Conservation (phyloP, 1,140 invertebrate genomes). For the Rhagoletis zephyria region DNA sequence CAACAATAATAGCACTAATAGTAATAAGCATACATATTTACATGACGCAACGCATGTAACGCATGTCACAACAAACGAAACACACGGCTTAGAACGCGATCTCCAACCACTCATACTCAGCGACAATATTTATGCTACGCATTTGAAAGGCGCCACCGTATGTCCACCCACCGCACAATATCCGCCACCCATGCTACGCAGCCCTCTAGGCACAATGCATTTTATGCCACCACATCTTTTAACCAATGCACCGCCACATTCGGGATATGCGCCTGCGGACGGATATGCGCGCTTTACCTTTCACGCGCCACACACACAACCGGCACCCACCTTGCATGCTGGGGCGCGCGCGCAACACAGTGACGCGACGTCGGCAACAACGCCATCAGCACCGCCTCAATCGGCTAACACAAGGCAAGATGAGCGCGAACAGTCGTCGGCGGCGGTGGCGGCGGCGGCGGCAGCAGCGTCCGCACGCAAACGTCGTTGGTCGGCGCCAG, state of each 20-base stretch:
- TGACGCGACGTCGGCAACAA: not conserved
- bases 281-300: not conserved
- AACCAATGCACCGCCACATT: not conserved
- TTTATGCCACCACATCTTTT: conserved; percentile 35
- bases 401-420: not conserved
- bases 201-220: conserved; percentile 1
- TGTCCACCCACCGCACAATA: conserved; percentile 27
- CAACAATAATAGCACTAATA: conserved; percentile 19
- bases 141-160: conserved; percentile 61
- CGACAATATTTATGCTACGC: conserved; percentile 60
- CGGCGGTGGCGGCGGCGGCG: conserved; percentile 72
- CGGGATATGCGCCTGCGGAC: not conserved
- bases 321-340: not conserved
- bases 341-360: not conserved
- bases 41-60: conserved; percentile 24
- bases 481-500: conserved; percentile 79
- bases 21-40: conserved; percentile 47
- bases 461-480: conserved; percentile 76
- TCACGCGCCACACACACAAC: not conserved
- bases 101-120: conserved; percentile 29
- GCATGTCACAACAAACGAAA: conserved; percentile 30
- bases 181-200: not conserved
- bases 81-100: conserved; percentile 21
- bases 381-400: not conserved
- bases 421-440: not conserved